phyloP scores from a whole-genome alignment of 2,113 vertebrate species.

The Tursiops truncatus region DNA sequence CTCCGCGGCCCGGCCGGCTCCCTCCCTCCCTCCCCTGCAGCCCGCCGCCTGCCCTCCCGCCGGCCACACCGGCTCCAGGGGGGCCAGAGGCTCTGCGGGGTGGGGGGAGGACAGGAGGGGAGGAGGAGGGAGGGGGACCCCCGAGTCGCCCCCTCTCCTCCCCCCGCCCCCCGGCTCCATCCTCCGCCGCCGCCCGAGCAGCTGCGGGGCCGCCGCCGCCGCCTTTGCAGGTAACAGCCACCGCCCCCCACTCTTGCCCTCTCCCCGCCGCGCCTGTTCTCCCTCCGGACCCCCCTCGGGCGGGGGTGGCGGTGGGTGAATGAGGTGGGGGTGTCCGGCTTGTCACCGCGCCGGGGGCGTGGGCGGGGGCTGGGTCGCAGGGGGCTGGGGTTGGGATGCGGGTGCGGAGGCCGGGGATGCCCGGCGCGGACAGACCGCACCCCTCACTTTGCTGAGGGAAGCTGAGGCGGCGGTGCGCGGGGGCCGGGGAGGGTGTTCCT shows the following conservation, averaged over 20 bases:
- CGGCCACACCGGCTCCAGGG: conserved; percentile 56
- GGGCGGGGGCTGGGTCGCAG: conserved; percentile 43
- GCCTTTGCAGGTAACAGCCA: conserved; percentile 79
- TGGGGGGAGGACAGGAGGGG: conserved; percentile 78
- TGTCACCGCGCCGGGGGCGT: conserved; percentile 48
- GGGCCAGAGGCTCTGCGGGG: conserved; percentile 67
- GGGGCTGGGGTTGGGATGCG: not conserved
- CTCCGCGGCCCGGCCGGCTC: conserved; percentile 72
- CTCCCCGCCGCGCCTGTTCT: not conserved
- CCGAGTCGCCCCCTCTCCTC: conserved; percentile 76
- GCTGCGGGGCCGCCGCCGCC: conserved; percentile 73
- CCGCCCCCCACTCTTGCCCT: conserved; percentile 54
- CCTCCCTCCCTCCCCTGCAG: conserved; percentile 62
- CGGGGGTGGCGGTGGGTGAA: not conserved
- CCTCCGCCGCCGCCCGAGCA: conserved; percentile 74
- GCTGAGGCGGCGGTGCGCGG: not conserved
- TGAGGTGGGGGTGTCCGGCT: conserved; percentile 46
- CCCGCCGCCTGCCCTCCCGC: conserved; percentile 65
- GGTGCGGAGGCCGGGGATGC: conserved; percentile 48
- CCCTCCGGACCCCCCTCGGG: not conserved
- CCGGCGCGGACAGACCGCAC: conserved; percentile 36
- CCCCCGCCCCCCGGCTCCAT: conserved; percentile 75
- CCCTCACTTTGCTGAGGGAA: not conserved
- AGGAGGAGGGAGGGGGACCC: conserved; percentile 78
- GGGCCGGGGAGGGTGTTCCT: conserved; percentile 38